Percentiles rank a stretch among this genome's conserved stretches.
These are phyloP conservation scores for Diarsia rubi DNA, from an alignment of 2,888 invertebrate species.

Conservation along the genomic window DNA sequence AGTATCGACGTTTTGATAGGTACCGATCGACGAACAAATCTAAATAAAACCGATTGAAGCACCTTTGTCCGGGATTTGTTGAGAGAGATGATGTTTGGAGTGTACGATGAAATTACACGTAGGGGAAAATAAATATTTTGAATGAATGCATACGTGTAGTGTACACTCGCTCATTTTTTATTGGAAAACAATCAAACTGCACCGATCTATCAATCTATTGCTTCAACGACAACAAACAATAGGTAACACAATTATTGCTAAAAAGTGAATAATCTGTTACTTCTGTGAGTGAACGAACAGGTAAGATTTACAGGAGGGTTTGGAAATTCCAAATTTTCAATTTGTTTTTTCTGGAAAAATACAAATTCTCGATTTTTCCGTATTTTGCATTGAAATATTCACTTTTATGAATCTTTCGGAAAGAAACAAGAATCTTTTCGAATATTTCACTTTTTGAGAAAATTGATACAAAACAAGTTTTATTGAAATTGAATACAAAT, in stretches of 20 bases:
- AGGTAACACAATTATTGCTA: background rate
- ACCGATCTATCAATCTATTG: background rate
- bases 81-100: slow-evolving; percentile 41
- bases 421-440: too few relatives aligned
- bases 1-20: slow-evolving; percentile 62
- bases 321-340: too few relatives aligned
- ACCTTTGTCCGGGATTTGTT: slow-evolving; percentile 59
- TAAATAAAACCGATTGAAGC: slow-evolving; percentile 68
- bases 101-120: slow-evolving; percentile 57
- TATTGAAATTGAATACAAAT: too few relatives aligned
- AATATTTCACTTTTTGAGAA: too few relatives aligned
- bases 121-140: slow-evolving; percentile 43
- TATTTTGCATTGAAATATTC: too few relatives aligned
- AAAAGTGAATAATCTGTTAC: background rate
- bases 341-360: too few relatives aligned
- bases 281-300: background rate
- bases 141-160: slow-evolving; percentile 30
- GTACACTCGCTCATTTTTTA: too few relatives aligned
- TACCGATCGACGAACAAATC: slow-evolving; percentile 60
- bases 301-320: background rate
- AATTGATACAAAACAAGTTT: too few relatives aligned
- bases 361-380: too few relatives aligned
- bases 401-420: too few relatives aligned
- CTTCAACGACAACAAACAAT: background rate
- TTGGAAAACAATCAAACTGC: background rate